These are phyloP conservation scores for Drosophila cognata DNA, from an alignment of 2,888 invertebrate species.

Conservation along the genomic window DNA sequence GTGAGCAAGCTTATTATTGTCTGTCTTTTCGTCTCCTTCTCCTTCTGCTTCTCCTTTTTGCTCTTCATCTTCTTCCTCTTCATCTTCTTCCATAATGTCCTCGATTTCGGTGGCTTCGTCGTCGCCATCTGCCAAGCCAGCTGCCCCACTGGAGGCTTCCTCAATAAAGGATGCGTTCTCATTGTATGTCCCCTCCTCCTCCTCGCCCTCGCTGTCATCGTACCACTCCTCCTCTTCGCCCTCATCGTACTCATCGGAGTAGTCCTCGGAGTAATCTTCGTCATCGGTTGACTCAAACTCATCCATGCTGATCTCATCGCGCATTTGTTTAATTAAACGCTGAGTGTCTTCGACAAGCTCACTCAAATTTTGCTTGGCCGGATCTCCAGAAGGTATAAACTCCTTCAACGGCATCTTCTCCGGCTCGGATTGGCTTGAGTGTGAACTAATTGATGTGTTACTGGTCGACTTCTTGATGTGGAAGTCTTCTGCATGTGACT, in stretches of 20 bases:
- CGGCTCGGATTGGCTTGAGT: slow-evolving; percentile 62
- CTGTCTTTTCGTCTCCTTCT: slow-evolving; percentile 3
- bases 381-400: slow-evolving; percentile 81
- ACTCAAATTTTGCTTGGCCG: slow-evolving; percentile 84
- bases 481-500: slow-evolving; percentile 17
- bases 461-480: slow-evolving; percentile 61
- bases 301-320: slow-evolving; percentile 88
- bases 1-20: neutral
- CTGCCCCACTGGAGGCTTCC: slow-evolving; percentile 70
- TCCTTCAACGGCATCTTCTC: slow-evolving; percentile 67
- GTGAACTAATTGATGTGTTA: slow-evolving; percentile 65
- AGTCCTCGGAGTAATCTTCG: slow-evolving; percentile 85
- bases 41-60: slow-evolving; percentile 14
- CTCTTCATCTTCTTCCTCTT: slow-evolving; percentile 50
- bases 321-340: slow-evolving; percentile 88
- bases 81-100: slow-evolving; percentile 61
- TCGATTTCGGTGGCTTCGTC: slow-evolving; percentile 70
- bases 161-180: slow-evolving; percentile 80
- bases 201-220: slow-evolving; percentile 76
- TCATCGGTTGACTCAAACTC: slow-evolving; percentile 84
- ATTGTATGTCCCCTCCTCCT: slow-evolving; percentile 78
- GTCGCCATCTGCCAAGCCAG: slow-evolving; percentile 56
- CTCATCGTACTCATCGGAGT: slow-evolving; percentile 86
- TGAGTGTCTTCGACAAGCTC: slow-evolving; percentile 88
- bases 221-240: slow-evolving; percentile 80